Percentiles rank a stretch among this genome's conserved stretches.
These are phyloP conservation scores for Phodopus roborovskii DNA, from an alignment of 2,113 vertebrate species.

Conservation along the genomic window DNA sequence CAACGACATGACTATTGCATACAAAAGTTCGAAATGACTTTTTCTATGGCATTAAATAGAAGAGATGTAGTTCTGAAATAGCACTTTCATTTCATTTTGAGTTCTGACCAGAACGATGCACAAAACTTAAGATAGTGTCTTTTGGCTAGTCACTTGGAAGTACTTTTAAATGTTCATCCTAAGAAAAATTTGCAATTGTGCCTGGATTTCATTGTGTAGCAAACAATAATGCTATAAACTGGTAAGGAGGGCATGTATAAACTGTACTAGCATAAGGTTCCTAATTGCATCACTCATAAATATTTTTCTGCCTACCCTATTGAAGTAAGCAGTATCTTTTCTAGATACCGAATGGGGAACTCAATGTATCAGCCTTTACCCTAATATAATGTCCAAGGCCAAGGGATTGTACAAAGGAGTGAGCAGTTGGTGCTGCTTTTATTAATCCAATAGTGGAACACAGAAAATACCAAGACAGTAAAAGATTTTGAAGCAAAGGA, in stretches of 20 bases:
- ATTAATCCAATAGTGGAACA: background rate
- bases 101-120: background rate
- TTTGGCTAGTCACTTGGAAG: background rate
- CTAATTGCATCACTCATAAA: background rate
- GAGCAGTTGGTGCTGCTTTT: background rate
- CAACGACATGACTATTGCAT: background rate
- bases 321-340: background rate
- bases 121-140: background rate
- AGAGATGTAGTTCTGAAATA: background rate
- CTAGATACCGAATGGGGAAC: background rate
- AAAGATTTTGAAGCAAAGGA: background rate
- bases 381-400: rapidly evolving
- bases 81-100: constrained; percentile 12
- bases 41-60: background rate
- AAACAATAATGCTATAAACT: constrained; percentile 19
- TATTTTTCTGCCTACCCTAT: background rate
- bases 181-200: background rate
- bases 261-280: background rate
- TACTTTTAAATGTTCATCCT: constrained; percentile 6
- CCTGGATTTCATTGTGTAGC: constrained; percentile 25
- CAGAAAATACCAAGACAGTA: background rate
- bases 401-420: background rate
- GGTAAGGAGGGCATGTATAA: background rate
- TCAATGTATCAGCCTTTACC: background rate
- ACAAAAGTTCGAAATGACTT: constrained; percentile 30